Conservation (phyloP, 2,113 vertebrate species). For the Alexandromys fortis region DNA sequence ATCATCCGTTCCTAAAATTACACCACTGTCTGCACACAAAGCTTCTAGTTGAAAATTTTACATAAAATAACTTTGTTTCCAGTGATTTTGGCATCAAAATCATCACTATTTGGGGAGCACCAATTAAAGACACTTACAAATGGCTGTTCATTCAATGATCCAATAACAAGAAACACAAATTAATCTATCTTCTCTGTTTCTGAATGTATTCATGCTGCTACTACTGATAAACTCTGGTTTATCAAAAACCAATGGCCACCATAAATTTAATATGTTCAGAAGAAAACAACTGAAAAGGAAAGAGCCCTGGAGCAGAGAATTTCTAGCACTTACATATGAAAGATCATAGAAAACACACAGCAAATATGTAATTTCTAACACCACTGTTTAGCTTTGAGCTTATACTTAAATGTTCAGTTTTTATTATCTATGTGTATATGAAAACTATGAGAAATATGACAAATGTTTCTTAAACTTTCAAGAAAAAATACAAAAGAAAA, state of each 20-base stretch:
- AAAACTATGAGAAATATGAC: background rate
- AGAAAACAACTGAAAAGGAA: background rate
- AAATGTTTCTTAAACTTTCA: constrained; percentile 23
- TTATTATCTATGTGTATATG: background rate
- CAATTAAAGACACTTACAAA: constrained; percentile 37
- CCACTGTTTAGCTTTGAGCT: background rate
- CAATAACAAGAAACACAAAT: constrained; percentile 15
- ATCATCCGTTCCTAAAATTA: background rate
- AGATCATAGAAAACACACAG: background rate
- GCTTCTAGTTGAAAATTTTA: constrained; percentile 14
- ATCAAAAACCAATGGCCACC: background rate
- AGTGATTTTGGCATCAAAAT: constrained; percentile 49
- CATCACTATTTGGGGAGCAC: constrained; percentile 33
- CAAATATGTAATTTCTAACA: constrained; percentile 14
- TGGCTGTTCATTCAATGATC: background rate
- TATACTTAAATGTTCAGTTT: constrained; percentile 23
- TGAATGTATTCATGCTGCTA: background rate
- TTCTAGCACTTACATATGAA: background rate
- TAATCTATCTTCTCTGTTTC: background rate
- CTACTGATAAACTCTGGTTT: constrained; percentile 4
- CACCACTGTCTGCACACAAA: background rate
- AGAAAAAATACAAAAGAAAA: background rate
- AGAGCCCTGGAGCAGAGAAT: background rate
- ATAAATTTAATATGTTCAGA: background rate
- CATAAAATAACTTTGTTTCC: constrained; percentile 35